phyloP scores from a whole-genome alignment of 23 tunicate genomes.

The Halocynthia roretzi region DNA sequence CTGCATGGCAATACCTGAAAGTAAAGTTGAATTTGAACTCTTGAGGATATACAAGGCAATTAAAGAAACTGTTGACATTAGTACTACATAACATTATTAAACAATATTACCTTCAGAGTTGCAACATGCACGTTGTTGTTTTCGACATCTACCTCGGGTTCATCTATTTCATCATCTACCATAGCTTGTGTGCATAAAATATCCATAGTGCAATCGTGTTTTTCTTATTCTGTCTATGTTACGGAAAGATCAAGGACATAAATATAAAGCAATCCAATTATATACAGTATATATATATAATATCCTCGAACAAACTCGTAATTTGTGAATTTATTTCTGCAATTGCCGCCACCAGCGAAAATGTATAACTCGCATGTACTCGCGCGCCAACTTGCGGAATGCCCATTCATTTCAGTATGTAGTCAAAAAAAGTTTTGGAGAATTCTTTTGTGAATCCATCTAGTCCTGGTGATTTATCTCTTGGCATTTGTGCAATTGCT shows the following conservation, averaged over 20 bases:
- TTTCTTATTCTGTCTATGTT: no score
- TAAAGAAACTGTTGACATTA: background rate
- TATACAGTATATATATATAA: no score
- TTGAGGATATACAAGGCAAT: background rate
- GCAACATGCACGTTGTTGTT: slow-evolving; percentile 34
- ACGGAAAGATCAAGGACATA: no score
- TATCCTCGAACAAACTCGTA: no score
- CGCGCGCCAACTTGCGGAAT: no score
- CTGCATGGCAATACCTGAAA: slow-evolving; percentile 19
- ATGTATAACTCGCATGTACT: no score
- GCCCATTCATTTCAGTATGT: no score
- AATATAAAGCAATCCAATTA: no score
- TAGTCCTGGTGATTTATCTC: slow-evolving; percentile 1
- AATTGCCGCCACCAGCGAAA: no score
- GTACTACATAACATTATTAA: background rate
- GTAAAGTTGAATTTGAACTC: background rate
- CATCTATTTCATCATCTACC: slow-evolving; percentile 24
- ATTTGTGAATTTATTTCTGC: no score
- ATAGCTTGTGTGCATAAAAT: slow-evolving; percentile 48
- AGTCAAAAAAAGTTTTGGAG: background rate
- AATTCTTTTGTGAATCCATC: background rate
- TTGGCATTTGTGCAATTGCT: background rate
- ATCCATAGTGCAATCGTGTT: background rate
- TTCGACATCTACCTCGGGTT: background rate
- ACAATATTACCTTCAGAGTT: slow-evolving; percentile 25